phyloP scores from a whole-genome alignment of 2,113 vertebrate species.

The Colinus virginianus region DNA sequence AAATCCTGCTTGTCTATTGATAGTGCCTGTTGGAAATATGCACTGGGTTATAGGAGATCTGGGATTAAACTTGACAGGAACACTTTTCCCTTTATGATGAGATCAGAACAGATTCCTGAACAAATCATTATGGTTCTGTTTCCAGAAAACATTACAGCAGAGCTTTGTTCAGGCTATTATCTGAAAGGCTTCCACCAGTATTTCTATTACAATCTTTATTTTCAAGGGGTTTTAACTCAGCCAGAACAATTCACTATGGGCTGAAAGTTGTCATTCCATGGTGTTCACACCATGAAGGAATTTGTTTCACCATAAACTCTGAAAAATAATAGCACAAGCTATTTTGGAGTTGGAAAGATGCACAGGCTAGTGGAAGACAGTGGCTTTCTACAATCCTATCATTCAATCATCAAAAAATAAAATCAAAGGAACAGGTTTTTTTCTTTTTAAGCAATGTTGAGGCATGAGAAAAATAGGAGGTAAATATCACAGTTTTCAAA shows the following conservation, averaged over 20 bases:
- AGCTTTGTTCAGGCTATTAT: background rate
- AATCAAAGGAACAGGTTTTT: background rate
- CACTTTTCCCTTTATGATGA: conserved; percentile 23
- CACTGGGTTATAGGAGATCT: background rate
- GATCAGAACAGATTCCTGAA: conserved; percentile 46
- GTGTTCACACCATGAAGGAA: conserved; percentile 30
- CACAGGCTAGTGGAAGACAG: background rate
- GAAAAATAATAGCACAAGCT: conserved; percentile 19
- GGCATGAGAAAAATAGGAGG: background rate
- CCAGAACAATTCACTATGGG: background rate
- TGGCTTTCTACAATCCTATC: background rate
- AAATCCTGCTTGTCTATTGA: background rate
- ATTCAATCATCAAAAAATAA: background rate
- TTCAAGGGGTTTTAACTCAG: conserved; percentile 9
- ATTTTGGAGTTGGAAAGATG: background rate
- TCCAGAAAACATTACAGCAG: conserved; percentile 37
- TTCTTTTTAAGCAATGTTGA: background rate
- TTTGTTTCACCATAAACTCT: conserved; percentile 3
- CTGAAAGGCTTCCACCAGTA: background rate
- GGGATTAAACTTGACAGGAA: conserved; percentile 29
- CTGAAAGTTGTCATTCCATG: conserved; percentile 35
- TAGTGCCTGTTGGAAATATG: background rate
- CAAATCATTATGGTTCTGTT: conserved; percentile 15
- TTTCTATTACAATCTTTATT: conserved; percentile 25
- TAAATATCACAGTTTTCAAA: background rate